phyloP scores from a whole-genome alignment of 1,140 invertebrate species.

The Drosophila biarmipes region DNA sequence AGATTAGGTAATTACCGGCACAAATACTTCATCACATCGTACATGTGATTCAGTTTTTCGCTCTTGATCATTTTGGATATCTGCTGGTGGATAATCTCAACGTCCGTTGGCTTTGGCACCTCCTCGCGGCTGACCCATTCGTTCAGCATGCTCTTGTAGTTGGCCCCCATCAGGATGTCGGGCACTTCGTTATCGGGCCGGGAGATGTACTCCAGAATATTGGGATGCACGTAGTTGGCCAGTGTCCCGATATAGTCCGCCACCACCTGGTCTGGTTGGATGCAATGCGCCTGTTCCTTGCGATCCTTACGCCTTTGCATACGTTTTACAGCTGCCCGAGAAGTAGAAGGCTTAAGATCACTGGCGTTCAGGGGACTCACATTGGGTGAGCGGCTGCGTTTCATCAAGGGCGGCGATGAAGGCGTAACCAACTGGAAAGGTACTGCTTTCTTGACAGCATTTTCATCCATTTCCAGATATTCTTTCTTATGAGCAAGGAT shows the following conservation, averaged over 20 bases:
- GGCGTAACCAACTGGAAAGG: not conserved
- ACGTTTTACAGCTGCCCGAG: slow-evolving; percentile 34
- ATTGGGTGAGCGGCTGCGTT: too few species aligned
- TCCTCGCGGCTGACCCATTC: slow-evolving; percentile 51
- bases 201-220: slow-evolving; percentile 33
- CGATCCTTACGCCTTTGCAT: slow-evolving; percentile 1
- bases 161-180: not conserved
- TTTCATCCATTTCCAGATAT: slow-evolving; percentile 17
- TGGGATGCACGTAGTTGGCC: slow-evolving; percentile 21
- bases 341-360: slow-evolving; percentile 69
- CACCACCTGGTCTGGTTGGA: slow-evolving; percentile 49
- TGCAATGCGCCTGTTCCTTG: not conserved
- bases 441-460: not conserved
- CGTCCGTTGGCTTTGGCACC: slow-evolving; percentile 41
- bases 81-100: slow-evolving; percentile 42
- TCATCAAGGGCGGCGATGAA: not conserved
- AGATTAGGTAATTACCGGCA: slow-evolving; percentile 33
- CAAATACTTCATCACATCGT: slow-evolving; percentile 64
- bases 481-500: slow-evolving; percentile 84
- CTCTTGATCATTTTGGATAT: slow-evolving; percentile 34
- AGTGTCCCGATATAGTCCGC: slow-evolving; percentile 37
- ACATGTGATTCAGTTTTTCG: slow-evolving; percentile 31
- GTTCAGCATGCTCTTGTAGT: slow-evolving; percentile 39
- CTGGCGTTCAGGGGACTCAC: slow-evolving; percentile 42
- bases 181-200: not conserved